A percentile compares a stretch with the other conserved stretches of the same genome.
Conservation (phyloP, 2,113 vertebrate species). For the Terrapene triunguis region DNA sequence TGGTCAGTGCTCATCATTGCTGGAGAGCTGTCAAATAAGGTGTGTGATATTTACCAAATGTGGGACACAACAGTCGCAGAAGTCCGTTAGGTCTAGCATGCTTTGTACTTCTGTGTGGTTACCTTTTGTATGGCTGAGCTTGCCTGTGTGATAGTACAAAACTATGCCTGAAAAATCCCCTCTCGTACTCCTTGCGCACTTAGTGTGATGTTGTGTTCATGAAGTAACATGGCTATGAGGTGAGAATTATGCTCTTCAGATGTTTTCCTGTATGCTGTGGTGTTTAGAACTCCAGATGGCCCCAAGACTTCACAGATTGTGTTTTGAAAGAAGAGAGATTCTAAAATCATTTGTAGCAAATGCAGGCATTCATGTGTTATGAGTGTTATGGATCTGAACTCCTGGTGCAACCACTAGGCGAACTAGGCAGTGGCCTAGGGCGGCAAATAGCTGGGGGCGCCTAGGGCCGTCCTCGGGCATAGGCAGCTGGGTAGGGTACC, state of each 20-base stretch:
- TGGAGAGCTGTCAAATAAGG: not conserved
- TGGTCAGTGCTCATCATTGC: fast-evolving
- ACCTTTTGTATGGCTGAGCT: not conserved
- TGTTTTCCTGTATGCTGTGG: not conserved
- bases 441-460: too few species aligned
- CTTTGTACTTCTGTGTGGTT: fast-evolving
- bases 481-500: too few species aligned
- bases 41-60: not conserved
- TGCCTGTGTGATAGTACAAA: not conserved
- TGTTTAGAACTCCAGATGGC: constrained; percentile 7
- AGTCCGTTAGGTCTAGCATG: fast-evolving
- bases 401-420: too few species aligned
- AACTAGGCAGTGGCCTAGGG: too few species aligned
- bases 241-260: fast-evolving
- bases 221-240: not conserved
- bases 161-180: fast-evolving
- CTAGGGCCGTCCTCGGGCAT: too few species aligned
- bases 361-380: not conserved
- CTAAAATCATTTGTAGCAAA: fast-evolving
- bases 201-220: fast-evolving
- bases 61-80: not conserved
- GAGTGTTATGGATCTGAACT: not conserved
- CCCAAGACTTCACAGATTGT: fast-evolving
- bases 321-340: not conserved
- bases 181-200: not conserved